Evolutionary conservation across 1,140 invertebrate genomes (phyloP).

Genomic region (Bombus superbus): DNA sequence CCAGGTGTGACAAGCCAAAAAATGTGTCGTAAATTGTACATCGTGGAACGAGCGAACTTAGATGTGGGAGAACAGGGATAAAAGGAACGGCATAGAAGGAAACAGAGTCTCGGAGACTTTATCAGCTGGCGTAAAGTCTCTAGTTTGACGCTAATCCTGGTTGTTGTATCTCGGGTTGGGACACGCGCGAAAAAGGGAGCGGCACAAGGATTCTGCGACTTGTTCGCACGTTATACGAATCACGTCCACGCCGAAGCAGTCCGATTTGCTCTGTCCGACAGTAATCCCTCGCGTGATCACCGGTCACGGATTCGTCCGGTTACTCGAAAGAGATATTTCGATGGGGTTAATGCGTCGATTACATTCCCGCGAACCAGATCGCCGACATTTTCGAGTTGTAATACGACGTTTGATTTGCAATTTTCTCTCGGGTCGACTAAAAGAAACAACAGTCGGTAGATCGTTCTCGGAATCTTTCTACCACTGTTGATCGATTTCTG

Average conservation of each 20-base stretch:
- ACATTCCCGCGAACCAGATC: neutral
- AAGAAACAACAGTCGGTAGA: neutral
- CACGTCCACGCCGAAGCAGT: slow-evolving; percentile 41
- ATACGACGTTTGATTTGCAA: slow-evolving; percentile 5
- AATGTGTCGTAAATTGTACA: slow-evolving; percentile 41
- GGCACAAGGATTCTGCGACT: slow-evolving; percentile 50
- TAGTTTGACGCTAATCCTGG: slow-evolving; percentile 66
- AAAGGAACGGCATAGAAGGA: neutral
- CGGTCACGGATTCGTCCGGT: slow-evolving; percentile 28
- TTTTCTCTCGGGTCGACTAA: neutral
- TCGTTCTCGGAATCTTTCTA: neutral
- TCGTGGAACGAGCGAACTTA: neutral
- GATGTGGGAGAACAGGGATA: neutral
- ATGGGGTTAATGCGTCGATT: slow-evolving; percentile 51
- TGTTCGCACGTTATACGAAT: slow-evolving; percentile 64
- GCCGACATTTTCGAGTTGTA: neutral
- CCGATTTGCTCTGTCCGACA: slow-evolving; percentile 61
- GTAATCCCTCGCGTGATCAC: slow-evolving; percentile 61
- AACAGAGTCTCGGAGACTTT: slow-evolving; percentile 21
- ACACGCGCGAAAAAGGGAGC: slow-evolving; percentile 53
- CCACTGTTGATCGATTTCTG: neutral
- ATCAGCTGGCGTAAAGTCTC: slow-evolving; percentile 56
- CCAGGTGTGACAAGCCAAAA: slow-evolving; percentile 41
- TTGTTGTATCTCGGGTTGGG: slow-evolving; percentile 43
- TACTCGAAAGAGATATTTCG: slow-evolving; percentile 27